Base-by-base conservation (phyloP, 2,888 invertebrate genomes). In the Tridacna gigas region DNA sequence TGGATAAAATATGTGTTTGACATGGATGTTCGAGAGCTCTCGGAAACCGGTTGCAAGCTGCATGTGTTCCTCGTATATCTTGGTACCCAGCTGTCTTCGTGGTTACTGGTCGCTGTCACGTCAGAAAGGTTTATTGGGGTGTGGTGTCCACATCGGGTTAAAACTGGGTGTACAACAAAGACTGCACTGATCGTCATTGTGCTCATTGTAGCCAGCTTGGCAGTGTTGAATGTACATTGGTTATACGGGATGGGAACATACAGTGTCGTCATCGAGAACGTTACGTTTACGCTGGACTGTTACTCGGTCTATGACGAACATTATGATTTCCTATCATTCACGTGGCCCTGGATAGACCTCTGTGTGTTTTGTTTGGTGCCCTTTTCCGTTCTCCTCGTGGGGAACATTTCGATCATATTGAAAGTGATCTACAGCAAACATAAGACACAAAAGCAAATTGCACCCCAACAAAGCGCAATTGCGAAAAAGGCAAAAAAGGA, bases 31-130 rank as follows among this genome's bases (percentile, higher is more conserved):
- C 83, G 92, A 28, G 28, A 85, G 12, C 22, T 84, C 1, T 85
- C 84, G 13, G 73, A 15, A 5, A 37, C 74, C 4, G 85, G 80
- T 5, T 91, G 91, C 65, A 90, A 91, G 83, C 47, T 92, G 7
- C 89, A 92, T 80, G 74, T 86, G 4, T 91, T 89, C 80, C 25
- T 91, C 65, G 90, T 91, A 25, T 93, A 92, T 75, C 82, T 86
- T 26, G 83, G 89, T 12, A 83, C 91, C 7, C 90, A 93, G 73
- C 80, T 89, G 18, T 91, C 92, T 7, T 90, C 91, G 0, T 93
- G 93, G 93, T 78, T 93, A 3, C 88, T 93, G 20, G 92, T 92
- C 47, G 90, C 91, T 37, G 91, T 93, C 66, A 92, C 92, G 20
- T 80, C 88, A 20, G 93, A 93, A 77, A 77, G 93, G 20, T 88